Evolutionary conservation across 2,888 invertebrate genomes (phyloP), one percentile per base, ranked within the genome.

Genomic region (Agriopis marginaria): DNA sequence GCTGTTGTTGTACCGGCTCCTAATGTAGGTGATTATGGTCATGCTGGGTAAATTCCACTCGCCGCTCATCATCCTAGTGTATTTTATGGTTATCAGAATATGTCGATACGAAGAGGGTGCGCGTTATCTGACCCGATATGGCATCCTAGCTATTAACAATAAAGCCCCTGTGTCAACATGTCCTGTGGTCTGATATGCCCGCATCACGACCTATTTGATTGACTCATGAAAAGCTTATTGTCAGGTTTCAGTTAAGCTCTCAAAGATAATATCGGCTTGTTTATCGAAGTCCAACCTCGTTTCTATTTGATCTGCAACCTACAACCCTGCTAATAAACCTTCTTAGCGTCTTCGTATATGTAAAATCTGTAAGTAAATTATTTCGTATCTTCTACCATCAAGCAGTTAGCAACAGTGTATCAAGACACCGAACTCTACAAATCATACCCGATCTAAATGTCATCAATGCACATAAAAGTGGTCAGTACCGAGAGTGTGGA

Each of bases 121-220:
- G 78, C 78, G 82, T 82, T 89, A 88, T 88, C 86, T 82, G 71
- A 76, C 68, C 72, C 71, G 82, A 84, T 84, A 85, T 67, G 80
- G 77, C 85, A 81, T 84, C 78, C 83, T 77, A 81, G 78, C 82
- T 81, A 79, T 79, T 79, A 76, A 82, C 81, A 85, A 83, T 81
- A 79, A 83, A 81, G 78, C 76, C 78, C 78, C 80, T 86, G 79
- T 83, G 77, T 79, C 74, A 80, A 80, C 72, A 78, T 77, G 79
- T 77, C 73, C 79, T 72, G 67, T 66, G 32, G 17, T 32, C 47
- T 75, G 74, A 78, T 75, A 76, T 58, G 67, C 72, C 73, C 71
- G 76, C 68, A 76, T 75, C 73, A 62, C 63, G 69, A 53, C 55
- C 63, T 60, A 68, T 63, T 58, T 63, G 58, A 32, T 49, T 60